A percentile compares a stretch with the other conserved stretches of the same genome.
These are phyloP conservation scores for Lepidocyrtinus sp. DNA, from an alignment of 2,888 invertebrate genomes.

Conservation along the genomic window DNA sequence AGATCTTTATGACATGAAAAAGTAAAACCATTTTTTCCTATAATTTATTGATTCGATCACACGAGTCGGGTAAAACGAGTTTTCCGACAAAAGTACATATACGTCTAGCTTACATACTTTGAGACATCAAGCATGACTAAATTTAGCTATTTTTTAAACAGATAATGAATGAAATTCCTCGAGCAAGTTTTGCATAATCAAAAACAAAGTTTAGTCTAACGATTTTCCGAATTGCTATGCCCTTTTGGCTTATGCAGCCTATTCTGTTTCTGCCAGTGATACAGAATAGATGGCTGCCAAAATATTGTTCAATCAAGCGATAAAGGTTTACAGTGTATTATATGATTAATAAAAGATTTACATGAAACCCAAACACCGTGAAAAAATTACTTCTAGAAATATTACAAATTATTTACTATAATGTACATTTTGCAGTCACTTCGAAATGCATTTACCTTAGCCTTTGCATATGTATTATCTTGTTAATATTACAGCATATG, in stretches of 20 bases:
- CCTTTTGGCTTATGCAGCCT: too few relatives aligned
- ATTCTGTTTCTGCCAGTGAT: too few relatives aligned
- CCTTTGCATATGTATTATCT: too few relatives aligned
- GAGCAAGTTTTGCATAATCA: too few relatives aligned
- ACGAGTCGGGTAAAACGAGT: neutral
- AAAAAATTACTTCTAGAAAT: neutral
- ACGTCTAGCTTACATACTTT: neutral
- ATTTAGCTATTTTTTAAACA: too few relatives aligned
- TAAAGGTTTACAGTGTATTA: neutral
- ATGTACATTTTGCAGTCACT: too few relatives aligned
- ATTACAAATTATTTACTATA: neutral
- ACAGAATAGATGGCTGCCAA: too few relatives aligned
- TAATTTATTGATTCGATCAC: neutral
- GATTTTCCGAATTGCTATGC: too few relatives aligned
- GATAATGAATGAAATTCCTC: too few relatives aligned
- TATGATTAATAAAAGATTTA: neutral
- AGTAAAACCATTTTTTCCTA: neutral
- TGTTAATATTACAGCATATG: too few relatives aligned
- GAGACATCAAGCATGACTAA: neutral
- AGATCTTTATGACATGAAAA: neutral
- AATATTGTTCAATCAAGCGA: neutral
- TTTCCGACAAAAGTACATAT: neutral
- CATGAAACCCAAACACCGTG: neutral
- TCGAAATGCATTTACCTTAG: too few relatives aligned
- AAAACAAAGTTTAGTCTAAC: too few relatives aligned